These are phyloP conservation scores for Meloidogyne floridensis DNA, from an alignment of 1,140 invertebrate species.

Conservation along the genomic window DNA sequence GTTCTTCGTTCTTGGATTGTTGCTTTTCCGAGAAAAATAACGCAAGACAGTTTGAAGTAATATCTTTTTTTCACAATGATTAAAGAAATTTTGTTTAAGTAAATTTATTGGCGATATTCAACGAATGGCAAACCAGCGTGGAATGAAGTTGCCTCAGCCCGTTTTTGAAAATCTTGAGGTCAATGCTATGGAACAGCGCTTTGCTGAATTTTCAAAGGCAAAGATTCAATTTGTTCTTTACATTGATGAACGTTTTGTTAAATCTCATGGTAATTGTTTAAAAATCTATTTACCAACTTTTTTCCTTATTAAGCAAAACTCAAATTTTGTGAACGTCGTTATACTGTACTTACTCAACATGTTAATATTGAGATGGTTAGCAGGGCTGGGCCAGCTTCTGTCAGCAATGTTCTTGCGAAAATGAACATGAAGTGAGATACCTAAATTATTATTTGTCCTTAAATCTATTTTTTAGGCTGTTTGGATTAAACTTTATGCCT, in stretches of 20 bases:
- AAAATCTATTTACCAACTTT: not conserved
- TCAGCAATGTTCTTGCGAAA: constrained; percentile 34
- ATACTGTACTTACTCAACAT: constrained; percentile 20
- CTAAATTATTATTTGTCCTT: not conserved
- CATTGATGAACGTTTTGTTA: constrained; percentile 25
- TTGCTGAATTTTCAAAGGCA: constrained; percentile 15
- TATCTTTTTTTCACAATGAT: not conserved
- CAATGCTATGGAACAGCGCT: not conserved
- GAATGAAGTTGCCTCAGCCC: constrained; percentile 32
- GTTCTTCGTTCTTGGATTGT: constrained; percentile 13
- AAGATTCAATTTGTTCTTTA: constrained; percentile 32
- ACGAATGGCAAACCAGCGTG: constrained; percentile 28
- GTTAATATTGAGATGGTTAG: constrained; percentile 29
- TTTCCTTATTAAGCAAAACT: constrained; percentile 17
- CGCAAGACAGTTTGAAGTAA: not conserved
- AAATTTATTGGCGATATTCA: constrained; percentile 14
- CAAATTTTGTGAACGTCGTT: constrained; percentile 30
- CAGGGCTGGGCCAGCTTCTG: constrained; percentile 24
- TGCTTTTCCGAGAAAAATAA: not conserved
- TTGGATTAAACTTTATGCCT: constrained; percentile 35
- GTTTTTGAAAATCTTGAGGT: constrained; percentile 16
- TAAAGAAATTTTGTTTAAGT: not conserved
- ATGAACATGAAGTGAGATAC: constrained; percentile 34
- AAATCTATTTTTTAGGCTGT: not conserved
- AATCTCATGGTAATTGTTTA: constrained; percentile 31